Base-by-base conservation (phyloP, 1,140 invertebrate genomes). In the Cotesia typhae region DNA sequence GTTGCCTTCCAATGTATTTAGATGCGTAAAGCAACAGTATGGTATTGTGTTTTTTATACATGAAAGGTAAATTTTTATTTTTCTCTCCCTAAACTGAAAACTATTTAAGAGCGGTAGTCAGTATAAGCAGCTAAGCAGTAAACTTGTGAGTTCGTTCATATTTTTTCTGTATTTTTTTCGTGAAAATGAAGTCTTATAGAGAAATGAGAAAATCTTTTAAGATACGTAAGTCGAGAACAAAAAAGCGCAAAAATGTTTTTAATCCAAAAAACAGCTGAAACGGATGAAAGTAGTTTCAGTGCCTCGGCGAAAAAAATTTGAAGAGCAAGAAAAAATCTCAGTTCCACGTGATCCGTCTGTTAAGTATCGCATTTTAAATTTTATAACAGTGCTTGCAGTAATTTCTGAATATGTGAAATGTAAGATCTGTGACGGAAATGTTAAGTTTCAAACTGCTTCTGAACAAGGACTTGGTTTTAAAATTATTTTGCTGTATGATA, bases 361-460 rank as follows among this genome's bases (percentile, higher is more conserved):
- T 69, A 67, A 73, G n/a, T 69, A 73, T 37, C 37, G 72, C 52
- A 73, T 69, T 70, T 70, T 70, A 28, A 70, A 70, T 66, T 74
- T 74, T 66, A 70, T 74, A 4, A 69, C 67, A 57, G 72, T 74
- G 1, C 70, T 74, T 38, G 28, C 72, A 35, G 67, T 67, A 28
- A 70, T 74, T 51, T 57, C 51, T 59, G 52, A 70, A 66, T 70
- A 10, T 38, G 72, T 74, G 41, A 70, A 74, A 52, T 74, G 67
- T 47, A 74, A 70, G 14, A 47, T n/a, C 36, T 70, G 67, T 66
- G 53, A 66, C 52, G 67, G 61, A 59, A 60, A 70, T 20, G 41
- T 74, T 17, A 70, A 74, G 17, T 74, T 74, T 70, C n/a, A 74
- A 70, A 67, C 72, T 14, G 37, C 51, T 59, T 65, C 67, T 66